Conservation (phyloP, 2,113 vertebrate species). For the Acanthochromis polyacanthus region DNA sequence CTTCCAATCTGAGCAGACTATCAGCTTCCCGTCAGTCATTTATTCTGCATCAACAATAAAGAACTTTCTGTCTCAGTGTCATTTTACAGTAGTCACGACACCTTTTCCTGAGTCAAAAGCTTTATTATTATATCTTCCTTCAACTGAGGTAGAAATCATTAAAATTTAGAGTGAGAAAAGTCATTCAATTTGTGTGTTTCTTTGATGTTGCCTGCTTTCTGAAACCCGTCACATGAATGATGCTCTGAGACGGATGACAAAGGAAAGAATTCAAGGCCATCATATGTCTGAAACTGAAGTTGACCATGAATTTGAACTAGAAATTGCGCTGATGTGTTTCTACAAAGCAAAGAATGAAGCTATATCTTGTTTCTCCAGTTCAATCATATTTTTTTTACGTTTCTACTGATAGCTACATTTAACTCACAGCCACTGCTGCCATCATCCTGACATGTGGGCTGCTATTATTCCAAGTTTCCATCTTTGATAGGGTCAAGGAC, state of each 20-base stretch:
- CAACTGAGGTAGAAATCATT: conserved; percentile 38
- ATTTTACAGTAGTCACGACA: conserved; percentile 46
- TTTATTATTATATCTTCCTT: conserved; percentile 30
- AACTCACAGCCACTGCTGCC: background rate
- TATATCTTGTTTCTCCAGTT: background rate
- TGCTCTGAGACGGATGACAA: conserved; percentile 38
- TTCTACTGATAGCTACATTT: background rate
- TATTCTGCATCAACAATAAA: conserved; percentile 13
- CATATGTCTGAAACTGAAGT: background rate
- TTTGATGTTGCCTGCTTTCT: conserved; percentile 51
- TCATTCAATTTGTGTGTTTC: conserved; percentile 39
- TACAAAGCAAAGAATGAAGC: no score
- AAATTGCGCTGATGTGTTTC: background rate
- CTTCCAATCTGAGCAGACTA: background rate
- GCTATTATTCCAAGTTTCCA: background rate
- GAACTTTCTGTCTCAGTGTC: conserved; percentile 26
- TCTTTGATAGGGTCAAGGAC: background rate
- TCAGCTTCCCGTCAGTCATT: background rate
- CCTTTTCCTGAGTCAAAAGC: conserved; percentile 42
- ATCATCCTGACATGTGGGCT: background rate
- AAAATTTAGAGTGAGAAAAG: conserved; percentile 35
- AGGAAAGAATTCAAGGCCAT: conserved; percentile 27
- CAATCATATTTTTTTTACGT: background rate
- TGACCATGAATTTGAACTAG: conserved; percentile 6
- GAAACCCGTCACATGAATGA: conserved; percentile 39